Evolutionary conservation across 2,888 invertebrate genomes (phyloP), one percentile per base, ranked within the genome.

Genomic region (Sphaerophoria rueppellii): DNA sequence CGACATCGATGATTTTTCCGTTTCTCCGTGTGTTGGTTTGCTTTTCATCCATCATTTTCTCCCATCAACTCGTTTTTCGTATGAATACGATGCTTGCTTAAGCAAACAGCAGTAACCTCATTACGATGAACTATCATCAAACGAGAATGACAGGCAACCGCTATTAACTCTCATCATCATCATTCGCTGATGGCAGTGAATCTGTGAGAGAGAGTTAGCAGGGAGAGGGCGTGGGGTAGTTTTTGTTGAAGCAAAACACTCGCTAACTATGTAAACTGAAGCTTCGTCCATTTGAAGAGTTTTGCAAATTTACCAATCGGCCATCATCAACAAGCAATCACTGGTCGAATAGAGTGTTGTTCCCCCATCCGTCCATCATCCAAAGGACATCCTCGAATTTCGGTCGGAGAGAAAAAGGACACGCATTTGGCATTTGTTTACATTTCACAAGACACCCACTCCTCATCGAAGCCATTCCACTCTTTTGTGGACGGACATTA

Each of bases 221-320:
- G 55, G 0, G 7, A 6, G 4, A 5, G 2, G 2, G 60, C 4
- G 3, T 34, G 40, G 16, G 7, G 50, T 50, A 63, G 50, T 65
- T 65, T 46, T 78, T 34, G 81, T 63, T 72, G 77, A 81, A 69
- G 63, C 81, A 73, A 81, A 24, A 24, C 24, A 81, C 85, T 67
- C 54, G 67, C 67, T 73, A 35, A 77, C 85, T 85, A 69, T 81
- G 81, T 48, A 85, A 85, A 85, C 81, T 58, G 54, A 80, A 73
- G 63, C 69, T 70, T 69, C 48, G 72, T 77, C 63, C 76, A 73
- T 70, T 54, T 85, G 81, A 76, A 85, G 85, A 69, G 85, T 37
- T 85, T 81, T 81, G 85, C 73, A 85, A 85, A 85, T 85, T 85
- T 85, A 81, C 85, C 85, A 73, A 81, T 81, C 85, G 81, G 48